These are phyloP conservation scores for Trogon surrucura DNA, from an alignment of 2,113 vertebrate species.

Conservation along the genomic window DNA sequence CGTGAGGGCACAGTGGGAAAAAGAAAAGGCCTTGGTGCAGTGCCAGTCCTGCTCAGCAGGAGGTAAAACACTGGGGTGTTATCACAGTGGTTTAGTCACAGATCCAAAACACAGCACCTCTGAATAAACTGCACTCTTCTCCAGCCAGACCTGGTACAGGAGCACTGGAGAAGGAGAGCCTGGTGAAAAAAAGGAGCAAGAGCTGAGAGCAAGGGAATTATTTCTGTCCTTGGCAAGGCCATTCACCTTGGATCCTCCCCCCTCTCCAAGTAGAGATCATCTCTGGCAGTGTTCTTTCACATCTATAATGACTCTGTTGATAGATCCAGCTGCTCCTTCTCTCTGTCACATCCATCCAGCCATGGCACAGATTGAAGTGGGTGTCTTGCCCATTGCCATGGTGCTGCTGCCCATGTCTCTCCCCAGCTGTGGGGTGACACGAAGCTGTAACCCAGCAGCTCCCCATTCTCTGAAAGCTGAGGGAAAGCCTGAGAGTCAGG, in stretches of 20 bases:
- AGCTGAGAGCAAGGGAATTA: not conserved
- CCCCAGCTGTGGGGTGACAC: not conserved
- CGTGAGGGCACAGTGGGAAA: not conserved
- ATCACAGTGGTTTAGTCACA: not conserved
- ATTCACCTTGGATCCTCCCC: not conserved
- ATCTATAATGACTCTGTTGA: not conserved
- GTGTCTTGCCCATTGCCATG: not conserved
- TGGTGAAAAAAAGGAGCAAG: not conserved
- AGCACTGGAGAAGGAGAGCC: not conserved
- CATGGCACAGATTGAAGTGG: accelerated
- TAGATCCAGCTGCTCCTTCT: not conserved
- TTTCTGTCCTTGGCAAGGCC: not conserved
- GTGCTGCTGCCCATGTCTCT: not conserved
- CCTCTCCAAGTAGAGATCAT: not conserved
- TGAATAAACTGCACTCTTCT: not conserved
- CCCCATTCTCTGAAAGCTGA: not conserved
- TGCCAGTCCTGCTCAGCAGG: not conserved
- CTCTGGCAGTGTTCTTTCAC: not conserved
- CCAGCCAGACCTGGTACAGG: not conserved
- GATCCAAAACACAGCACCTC: not conserved
- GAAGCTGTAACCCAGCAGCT: not conserved
- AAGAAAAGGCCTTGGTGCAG: not conserved
- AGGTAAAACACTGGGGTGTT: not conserved
- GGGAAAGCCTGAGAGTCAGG: not conserved
- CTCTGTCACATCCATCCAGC: not conserved